phyloP scores from a whole-genome alignment of 2,113 vertebrate species.

The Elgaria multicarinata region DNA sequence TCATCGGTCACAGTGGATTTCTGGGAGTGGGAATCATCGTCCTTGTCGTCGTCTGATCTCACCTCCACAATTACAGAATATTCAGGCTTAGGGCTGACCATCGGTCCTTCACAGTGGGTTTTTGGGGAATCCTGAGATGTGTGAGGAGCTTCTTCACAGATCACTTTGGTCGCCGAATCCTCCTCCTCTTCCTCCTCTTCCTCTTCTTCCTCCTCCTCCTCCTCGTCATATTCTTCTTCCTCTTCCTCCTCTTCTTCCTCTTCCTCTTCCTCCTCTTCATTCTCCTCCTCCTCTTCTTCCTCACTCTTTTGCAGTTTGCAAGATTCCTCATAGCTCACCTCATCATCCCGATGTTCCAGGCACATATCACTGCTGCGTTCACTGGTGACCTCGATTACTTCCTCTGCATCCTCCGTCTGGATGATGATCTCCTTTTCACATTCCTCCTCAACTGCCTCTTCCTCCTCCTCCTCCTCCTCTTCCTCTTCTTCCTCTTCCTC shows the following conservation, averaged over 20 bases:
- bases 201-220: slow-evolving; percentile 69
- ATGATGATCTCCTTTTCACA: slow-evolving; percentile 79
- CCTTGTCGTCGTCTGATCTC: slow-evolving; percentile 85
- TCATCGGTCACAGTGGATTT: slow-evolving; percentile 87
- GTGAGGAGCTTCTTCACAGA: slow-evolving; percentile 71
- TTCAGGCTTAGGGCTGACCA: slow-evolving; percentile 74
- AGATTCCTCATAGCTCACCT: slow-evolving; percentile 47
- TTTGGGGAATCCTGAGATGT: slow-evolving; percentile 69
- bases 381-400: slow-evolving; percentile 76
- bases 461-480: slow-evolving; percentile 67
- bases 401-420: slow-evolving; percentile 77
- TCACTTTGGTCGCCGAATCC: slow-evolving; percentile 68
- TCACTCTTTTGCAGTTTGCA: slow-evolving; percentile 70
- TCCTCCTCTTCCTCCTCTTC: slow-evolving; percentile 73
- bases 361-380: slow-evolving; percentile 73
- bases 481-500: slow-evolving; percentile 68
- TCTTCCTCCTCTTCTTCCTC: slow-evolving; percentile 70
- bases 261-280: slow-evolving; percentile 53
- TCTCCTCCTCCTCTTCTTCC: slow-evolving; percentile 70
- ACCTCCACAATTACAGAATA: slow-evolving; percentile 87
- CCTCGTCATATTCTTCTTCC: slow-evolving; percentile 72
- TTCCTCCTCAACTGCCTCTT: slow-evolving; percentile 73
- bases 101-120: slow-evolving; percentile 75
- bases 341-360: slow-evolving; percentile 47
- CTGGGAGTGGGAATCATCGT: slow-evolving; percentile 87